Base-by-base conservation (phyloP, 2,888 invertebrate species). In the Spodoptera littoralis region DNA sequence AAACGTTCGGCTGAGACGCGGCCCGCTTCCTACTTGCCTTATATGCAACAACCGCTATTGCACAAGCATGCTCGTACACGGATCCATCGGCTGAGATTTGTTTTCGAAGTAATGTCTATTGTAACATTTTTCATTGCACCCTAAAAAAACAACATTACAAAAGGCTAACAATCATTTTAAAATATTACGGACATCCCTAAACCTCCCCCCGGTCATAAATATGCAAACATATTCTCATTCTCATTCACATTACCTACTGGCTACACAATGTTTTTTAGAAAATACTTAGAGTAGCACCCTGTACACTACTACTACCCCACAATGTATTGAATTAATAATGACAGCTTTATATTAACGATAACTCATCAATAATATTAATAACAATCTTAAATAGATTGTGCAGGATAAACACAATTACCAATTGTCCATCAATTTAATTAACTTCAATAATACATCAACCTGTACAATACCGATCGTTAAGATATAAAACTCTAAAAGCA, bases 1-100 rank as follows among this genome's bases (percentile, higher is more conserved):
- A 92, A 92, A 88, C 81, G 83, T 83, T 86, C 77, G 73, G 65
- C 72, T 61, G 81, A 83, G 83, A 83, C 78, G 82, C 80, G 74
- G 77, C 79, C 79, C 77, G 85, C 86, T 92, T 91, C 92, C 91
- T 89, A 85, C 86, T 89, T 83, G 86, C 93, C 92, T 85, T 94
- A 91, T 91, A 92, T 82, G 92, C 83, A 82, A 82, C 73, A 82
- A 79, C 84, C 76, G 81, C 86, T 87, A 85, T 84, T 83, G 71
- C 83, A 77, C 79, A 68, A 76, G 65, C 76, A 75, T 69, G 81
- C 80, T 70, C 76, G 72, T 72, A 72, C 76, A 77, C 73, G 66
- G 72, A 79, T 79, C 70, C 72, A 72, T 59, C 48, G 47, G 36
- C 58, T 60, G 65, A 50, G 69, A 76, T 65, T 62, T 79, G 59